phyloP scores from a whole-genome alignment of 2,888 invertebrate species.

The Artemia sinica region DNA sequence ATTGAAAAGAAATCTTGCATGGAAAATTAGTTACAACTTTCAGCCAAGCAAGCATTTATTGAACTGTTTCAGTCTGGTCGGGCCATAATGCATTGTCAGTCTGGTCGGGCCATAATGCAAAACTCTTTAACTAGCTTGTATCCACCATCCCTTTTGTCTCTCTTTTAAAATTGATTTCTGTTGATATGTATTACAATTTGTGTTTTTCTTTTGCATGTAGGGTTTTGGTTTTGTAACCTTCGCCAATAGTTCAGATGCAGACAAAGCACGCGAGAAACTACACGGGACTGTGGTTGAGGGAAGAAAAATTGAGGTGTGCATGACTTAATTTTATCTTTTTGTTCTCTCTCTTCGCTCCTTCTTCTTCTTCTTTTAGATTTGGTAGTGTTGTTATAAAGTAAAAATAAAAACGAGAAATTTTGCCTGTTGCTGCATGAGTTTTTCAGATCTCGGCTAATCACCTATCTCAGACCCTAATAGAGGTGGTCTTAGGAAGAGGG shows the following conservation, averaged over 20 bases:
- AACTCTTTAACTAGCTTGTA: neutral
- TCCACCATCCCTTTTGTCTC: neutral
- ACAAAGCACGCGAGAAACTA: conserved; percentile 99
- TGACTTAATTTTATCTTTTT: conserved; percentile 37
- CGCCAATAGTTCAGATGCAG: conserved; percentile 99
- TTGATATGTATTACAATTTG: conserved; percentile 8
- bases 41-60: too few relatives aligned
- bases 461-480: too few relatives aligned
- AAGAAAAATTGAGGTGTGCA: conserved; percentile 99
- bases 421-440: too few relatives aligned
- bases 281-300: conserved; percentile 99
- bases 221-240: conserved; percentile 99
- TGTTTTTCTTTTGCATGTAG: conserved; percentile 52
- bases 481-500: too few relatives aligned
- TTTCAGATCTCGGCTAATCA: too few relatives aligned
- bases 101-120: too few relatives aligned
- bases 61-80: too few relatives aligned
- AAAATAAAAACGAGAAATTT: conserved; percentile 14
- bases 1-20: too few relatives aligned
- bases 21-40: too few relatives aligned
- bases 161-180: neutral
- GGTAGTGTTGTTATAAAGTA: conserved; percentile 19
- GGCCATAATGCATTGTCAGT: too few relatives aligned
- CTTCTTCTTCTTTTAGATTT: conserved; percentile 21
- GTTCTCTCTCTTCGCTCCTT: conserved; percentile 13